phyloP scores from a whole-genome alignment of 2,888 invertebrate species.

The Torymus tubicola region DNA sequence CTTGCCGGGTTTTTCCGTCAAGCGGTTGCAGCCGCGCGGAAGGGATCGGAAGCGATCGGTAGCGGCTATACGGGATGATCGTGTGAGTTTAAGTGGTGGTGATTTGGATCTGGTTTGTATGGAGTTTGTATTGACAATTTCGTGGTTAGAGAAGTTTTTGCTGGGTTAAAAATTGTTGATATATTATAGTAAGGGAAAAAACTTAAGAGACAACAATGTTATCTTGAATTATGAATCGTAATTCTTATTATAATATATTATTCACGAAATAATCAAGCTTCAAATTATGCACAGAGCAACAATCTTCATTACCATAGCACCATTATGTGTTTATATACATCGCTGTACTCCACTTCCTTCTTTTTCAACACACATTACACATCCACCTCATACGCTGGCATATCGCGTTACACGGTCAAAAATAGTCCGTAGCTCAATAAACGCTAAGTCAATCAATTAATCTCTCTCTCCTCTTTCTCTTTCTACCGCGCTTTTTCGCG shows the following conservation, averaged over 20 bases:
- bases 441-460: slow-evolving; percentile 57
- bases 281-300: slow-evolving; percentile 35
- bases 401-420: slow-evolving; percentile 34
- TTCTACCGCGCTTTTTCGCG: slow-evolving; percentile 27
- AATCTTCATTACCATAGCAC: slow-evolving; percentile 17
- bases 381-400: background rate
- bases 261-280: too few species aligned
- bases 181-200: too few species aligned
- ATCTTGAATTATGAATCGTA: too few species aligned
- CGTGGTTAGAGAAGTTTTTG: too few species aligned
- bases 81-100: too few species aligned
- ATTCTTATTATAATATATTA: too few species aligned
- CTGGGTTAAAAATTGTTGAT: too few species aligned
- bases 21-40: slow-evolving; percentile 18
- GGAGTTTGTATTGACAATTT: too few species aligned
- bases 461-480: slow-evolving; percentile 28
- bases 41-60: slow-evolving; percentile 25
- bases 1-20: slow-evolving; percentile 23
- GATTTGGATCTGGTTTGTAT: too few species aligned
- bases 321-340: slow-evolving; percentile 23
- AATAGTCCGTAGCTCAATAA: slow-evolving; percentile 39
- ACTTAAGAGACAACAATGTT: too few species aligned
- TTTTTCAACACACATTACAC: slow-evolving; percentile 13
- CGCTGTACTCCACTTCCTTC: background rate
- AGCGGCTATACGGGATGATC: background rate